Evolutionary conservation across 2,113 vertebrate species (phyloP), one percentile per base, ranked within the genome.

Genomic region (Synodontis membranacea): DNA sequence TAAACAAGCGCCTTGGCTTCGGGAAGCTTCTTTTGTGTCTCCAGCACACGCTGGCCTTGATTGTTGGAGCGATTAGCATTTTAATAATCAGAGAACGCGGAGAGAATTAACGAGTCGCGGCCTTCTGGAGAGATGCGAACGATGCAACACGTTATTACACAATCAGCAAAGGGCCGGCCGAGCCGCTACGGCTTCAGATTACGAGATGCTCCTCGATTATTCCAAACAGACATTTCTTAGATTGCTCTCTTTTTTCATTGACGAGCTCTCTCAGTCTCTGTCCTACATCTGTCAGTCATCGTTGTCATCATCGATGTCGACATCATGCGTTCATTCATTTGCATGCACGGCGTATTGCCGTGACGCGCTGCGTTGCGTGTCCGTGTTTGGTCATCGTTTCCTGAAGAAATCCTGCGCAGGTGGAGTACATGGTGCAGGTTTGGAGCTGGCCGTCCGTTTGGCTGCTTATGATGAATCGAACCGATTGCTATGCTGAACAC

Each of bases 1-100:
- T 90, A 88, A 88, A 91, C 89, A 90, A 87, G 34, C 14, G 19
- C 48, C 34, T 68, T 5, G 54, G 80, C 75, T 82, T 79, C 74
- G 74, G 84, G 72, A 85, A 84, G 54, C 62, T 80, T 58, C 56
- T 72, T 76, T 89, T 86, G 64, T 84, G 74, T 85, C 72, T 56
- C 39, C 23, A 17, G 84, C 80, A 39, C 52, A 80, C 64, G 39
- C 23, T 14, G 39, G 52, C 76, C 64, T 81, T 62, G 87, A 87
- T 88, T 82, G 68, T 81, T n/a, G 23, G 9, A 62, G 56, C 48
- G 86, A 83, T 87, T 80, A 84, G 75, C 82, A 87, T 84, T 56
- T 79, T 80, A 87, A 80, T 80, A 68, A 84, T 84, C 82, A 56
- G 44, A 15, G 31, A 76, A 83, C 68, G 68, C 66, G 31, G 6